Base-by-base conservation (phyloP, 2,888 invertebrate species). In the Ormyrus labotus region DNA sequence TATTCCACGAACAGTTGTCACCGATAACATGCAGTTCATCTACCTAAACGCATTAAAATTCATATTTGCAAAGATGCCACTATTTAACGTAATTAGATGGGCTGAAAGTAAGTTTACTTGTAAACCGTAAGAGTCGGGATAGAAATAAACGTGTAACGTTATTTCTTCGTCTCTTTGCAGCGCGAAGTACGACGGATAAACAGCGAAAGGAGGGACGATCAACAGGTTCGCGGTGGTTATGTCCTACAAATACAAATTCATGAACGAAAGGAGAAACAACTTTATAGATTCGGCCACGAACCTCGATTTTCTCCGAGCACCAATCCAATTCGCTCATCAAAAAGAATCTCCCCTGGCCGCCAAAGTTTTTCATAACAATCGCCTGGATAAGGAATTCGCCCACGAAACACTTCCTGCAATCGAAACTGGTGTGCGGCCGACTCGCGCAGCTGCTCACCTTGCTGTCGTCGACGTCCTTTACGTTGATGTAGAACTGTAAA, bases 251-350 rank as follows among this genome's bases (percentile, higher is more conserved):
- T 47, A 13, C 34, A 57, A 57, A 67, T 61, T 61, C 80, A 79
- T 50, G 57, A 67, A 75, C 47, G 13, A 67, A 71, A 51, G 34
- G 58, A n/a, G 50, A 1, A 19, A 19, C 19, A 67, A 71, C 10
- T 78, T 83, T 83, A 86, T 87, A 34, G 0, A 4, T 34, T 34
- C 2, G 4, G 4, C 34, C 2, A 4, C 34, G 34, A 34, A 92
- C 92, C 81, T 87, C 83, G 53, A 92, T 85, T 70, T 89, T 83
- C 85, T 87, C 87, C 11, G 85, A 85, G 80, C 85, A 87, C 92
- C 92, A 92, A 82, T 92, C 90, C 6, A 89, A 86, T 85, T 92
- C 92, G 47, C 89, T 89, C 80, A 92, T 88, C 55, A 91, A 84
- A 78, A 92, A 92, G 85, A 92, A 92, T 79, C 85, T 87, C 19